Base-by-base conservation (phyloP, 2,888 invertebrate species). In the Zygaena filipendulae region DNA sequence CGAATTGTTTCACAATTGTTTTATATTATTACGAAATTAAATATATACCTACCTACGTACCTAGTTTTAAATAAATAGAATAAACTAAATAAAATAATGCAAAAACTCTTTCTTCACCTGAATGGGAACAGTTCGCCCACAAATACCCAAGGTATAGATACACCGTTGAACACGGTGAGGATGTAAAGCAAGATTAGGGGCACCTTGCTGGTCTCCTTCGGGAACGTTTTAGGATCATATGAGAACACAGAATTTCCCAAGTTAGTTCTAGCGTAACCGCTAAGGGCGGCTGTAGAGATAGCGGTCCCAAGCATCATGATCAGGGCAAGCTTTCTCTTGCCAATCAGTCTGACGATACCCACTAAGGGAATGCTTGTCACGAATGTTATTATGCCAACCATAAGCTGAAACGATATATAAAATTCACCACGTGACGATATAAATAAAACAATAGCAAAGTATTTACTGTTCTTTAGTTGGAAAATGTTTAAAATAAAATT, bases 81-180 rank as follows among this genome's bases (percentile, higher is more conserved):
- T n/a, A n/a, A n/a, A n/a, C n/a, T n/a, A n/a, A n/a, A n/a, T n/a
- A n/a, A n/a, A n/a, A n/a, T n/a, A n/a, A n/a, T n/a, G n/a, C n/a
- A n/a, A n/a, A n/a, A n/a, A n/a, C n/a, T n/a, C n/a, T n/a, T n/a
- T n/a, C n/a, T n/a, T 58, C 45, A 83, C 83, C 81, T 81, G 38
- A 82, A 77, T 0, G 83, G 83, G 39, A 84, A 84, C 4, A 84
- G 71, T 53, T 84, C 84, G 32, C 82, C 81, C 4, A 84, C 59
- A 22, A 84, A 42, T 32, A 82, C 72, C 83, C 84, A 84, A 2
- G 83, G 82, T 9, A 83, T 56, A 8, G 71, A 69, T 3, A 69
- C 55, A 4, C 66, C 75, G 21, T 63, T 68, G 35, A 66, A 71
- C 8, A 69, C 42, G 1, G 67, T 59, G 24, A 81, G 45, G 1